These are phyloP conservation scores for Lonchura striata DNA, from an alignment of 2,113 vertebrate genomes.

Conservation along the genomic window DNA sequence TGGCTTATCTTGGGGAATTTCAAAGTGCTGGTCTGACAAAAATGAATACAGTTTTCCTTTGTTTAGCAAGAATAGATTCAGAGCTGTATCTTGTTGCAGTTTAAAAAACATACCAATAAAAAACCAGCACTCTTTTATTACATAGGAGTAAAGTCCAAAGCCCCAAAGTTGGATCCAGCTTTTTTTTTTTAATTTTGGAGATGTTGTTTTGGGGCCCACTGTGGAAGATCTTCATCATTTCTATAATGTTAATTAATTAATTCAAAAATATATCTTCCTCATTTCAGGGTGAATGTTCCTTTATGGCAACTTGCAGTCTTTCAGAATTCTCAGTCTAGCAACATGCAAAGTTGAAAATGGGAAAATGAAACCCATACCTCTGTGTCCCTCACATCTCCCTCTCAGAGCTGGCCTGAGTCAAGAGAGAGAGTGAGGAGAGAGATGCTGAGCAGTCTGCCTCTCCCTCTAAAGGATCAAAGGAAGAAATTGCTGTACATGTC, in stretches of 20 bases:
- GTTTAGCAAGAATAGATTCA: constrained; percentile 18
- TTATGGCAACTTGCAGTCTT: background rate
- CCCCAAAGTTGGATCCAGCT: background rate
- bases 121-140: background rate
- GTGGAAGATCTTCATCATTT: background rate
- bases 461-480: background rate
- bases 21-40: constrained; percentile 53
- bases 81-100: constrained; percentile 13
- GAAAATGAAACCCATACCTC: background rate
- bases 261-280: background rate
- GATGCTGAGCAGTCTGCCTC: background rate
- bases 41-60: constrained; percentile 12
- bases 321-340: background rate
- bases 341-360: background rate
- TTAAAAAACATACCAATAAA: background rate
- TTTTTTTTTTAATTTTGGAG: background rate
- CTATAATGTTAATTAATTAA: background rate
- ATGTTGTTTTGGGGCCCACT: background rate
- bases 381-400: background rate
- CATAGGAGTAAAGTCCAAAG: background rate
- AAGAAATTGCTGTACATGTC: background rate
- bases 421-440: background rate
- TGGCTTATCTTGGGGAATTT: constrained; percentile 54
- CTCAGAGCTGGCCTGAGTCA: background rate
- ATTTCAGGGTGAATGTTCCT: background rate